Base-by-base conservation (phyloP, 92 coral and sea anemone species). In the Porites divaricata region DNA sequence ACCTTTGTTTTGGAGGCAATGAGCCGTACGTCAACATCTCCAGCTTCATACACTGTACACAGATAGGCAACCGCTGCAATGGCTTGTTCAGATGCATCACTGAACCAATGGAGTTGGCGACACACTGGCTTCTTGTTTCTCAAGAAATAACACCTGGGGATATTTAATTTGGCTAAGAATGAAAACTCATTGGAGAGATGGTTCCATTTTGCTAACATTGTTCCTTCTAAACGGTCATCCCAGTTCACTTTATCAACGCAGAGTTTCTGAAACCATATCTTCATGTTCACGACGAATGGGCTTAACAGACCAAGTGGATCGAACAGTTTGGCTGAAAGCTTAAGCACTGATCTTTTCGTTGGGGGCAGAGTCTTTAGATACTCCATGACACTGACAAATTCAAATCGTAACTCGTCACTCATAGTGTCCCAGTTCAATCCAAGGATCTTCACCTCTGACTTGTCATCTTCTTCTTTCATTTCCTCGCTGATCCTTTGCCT, bases 181-280 rank as follows among this genome's bases (percentile, higher is more conserved):
- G 45, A 35, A 69, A 69, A 69, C 19, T 69, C 74, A 69, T 35
- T 41, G 74, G 16, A 20, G 51, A 25, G 74, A 28, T 11, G 51
- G 4, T 69, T 69, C 51, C 56, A 69, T 52, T 69, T 69, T n/a
- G 28, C 45, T 19, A 35, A 35, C 45, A 35, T 35, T 35, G 45
- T 35, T 35, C 45, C 45, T 35, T 35, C 45, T 35, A 35, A 35
- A 69, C 19, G 74, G 74, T 26, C 20, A 69, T 69, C 74, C 74
- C 74, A 69, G 6, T 41, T 28, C 52, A 52, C 53, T 52, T 69
- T 69, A 22, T 52, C 24, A 10, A 19, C 19, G 61, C 76, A 84
- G 6, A 76, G 63, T 63, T 75, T 72, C 52, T 84, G 88, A 50
- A 84, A 84, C 62, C 48, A 74, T 26, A 84, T 6, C 74, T 84